These are phyloP conservation scores for Pipistrellus nathusii DNA, from an alignment of 2,797 vertebrate species.

Conservation along the genomic window DNA sequence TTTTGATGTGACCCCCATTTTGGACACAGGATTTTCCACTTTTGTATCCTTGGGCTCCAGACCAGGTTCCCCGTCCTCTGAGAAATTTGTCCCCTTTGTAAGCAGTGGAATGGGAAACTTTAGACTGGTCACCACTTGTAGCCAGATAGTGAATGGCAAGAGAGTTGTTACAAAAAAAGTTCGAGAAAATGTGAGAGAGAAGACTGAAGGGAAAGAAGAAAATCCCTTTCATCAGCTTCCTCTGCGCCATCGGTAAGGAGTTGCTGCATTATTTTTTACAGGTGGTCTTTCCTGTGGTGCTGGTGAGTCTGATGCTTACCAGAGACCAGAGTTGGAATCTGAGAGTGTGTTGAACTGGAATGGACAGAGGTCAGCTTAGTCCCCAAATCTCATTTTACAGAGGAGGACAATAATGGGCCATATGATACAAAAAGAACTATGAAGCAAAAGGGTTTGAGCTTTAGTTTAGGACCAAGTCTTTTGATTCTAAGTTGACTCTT, in stretches of 20 bases:
- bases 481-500: background rate
- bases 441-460: background rate
- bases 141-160: slow-evolving; percentile 81
- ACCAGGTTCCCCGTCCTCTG: slow-evolving; percentile 51
- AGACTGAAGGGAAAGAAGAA: slow-evolving; percentile 63
- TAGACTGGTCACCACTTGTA: slow-evolving; percentile 82
- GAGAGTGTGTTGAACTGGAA: background rate
- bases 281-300: background rate
- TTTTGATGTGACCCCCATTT: slow-evolving; percentile 81
- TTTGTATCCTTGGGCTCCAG: slow-evolving; percentile 74
- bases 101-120: slow-evolving; percentile 82
- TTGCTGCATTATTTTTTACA: slow-evolving; percentile 37
- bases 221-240: slow-evolving; percentile 62
- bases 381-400: background rate
- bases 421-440: background rate
- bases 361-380: background rate
- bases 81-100: slow-evolving; percentile 72
- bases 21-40: slow-evolving; percentile 83
- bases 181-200: slow-evolving; percentile 76
- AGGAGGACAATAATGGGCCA: background rate
- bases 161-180: slow-evolving; percentile 83
- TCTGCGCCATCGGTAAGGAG: slow-evolving; percentile 75
- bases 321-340: background rate
- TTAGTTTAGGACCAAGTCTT: background rate
- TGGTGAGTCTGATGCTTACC: background rate